Conservation (phyloP, 1,140 invertebrate species). For the Lepeophtheirus salmonis region DNA sequence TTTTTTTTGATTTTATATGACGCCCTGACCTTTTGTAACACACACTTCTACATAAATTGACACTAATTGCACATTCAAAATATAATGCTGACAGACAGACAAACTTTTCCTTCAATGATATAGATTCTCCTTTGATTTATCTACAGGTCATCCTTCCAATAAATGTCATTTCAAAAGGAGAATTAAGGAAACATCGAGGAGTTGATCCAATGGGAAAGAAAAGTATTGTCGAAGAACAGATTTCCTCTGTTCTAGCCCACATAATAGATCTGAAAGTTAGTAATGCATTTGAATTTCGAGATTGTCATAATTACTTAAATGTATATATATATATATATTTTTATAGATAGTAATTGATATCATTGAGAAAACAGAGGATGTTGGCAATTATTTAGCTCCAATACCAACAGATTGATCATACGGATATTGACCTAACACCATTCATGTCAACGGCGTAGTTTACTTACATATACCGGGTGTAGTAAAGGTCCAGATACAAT, state of each 20-base stretch:
- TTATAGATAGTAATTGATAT: too few species aligned
- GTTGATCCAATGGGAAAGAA: neutral
- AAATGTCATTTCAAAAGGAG: neutral
- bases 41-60: neutral
- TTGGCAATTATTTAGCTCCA: too few species aligned
- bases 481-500: too few species aligned
- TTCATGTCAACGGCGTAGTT: too few species aligned
- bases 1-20: too few species aligned
- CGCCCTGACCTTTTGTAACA: neutral
- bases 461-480: too few species aligned
- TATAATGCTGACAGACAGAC: neutral
- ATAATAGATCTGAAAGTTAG: neutral
- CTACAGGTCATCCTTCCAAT: neutral
- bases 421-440: too few species aligned
- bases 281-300: too few species aligned
- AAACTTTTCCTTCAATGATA: neutral
- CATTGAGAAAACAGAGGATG: too few species aligned
- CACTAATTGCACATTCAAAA: neutral
- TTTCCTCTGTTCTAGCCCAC: neutral
- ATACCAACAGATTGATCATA: too few species aligned
- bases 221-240: neutral
- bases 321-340: too few species aligned
- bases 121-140: neutral
- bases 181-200: neutral
- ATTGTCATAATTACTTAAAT: too few species aligned